Evolutionary conservation across 2,797 vertebrate genomes (phyloP).

Genomic region (Enteromius treurensis): DNA sequence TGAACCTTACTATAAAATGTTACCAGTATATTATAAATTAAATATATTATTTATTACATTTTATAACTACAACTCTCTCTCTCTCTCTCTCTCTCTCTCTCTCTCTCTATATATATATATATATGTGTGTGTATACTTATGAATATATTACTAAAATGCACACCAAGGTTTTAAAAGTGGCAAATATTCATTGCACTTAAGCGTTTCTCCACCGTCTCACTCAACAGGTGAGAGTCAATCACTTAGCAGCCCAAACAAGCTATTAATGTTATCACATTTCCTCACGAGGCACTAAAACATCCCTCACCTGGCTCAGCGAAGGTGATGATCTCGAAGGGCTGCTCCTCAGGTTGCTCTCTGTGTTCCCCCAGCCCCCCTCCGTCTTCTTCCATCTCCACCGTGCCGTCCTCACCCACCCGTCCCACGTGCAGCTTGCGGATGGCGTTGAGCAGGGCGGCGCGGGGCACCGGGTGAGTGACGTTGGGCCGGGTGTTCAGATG

Average conservation of each 20-base stretch:
- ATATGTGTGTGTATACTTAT: background rate
- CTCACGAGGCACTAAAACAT: background rate
- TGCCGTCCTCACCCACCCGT: slow-evolving; percentile 87
- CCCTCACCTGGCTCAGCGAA: slow-evolving; percentile 94
- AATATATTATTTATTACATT: background rate
- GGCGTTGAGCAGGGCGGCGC: slow-evolving; percentile 90
- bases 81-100: too few relatives aligned
- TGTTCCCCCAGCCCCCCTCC: slow-evolving; percentile 67
- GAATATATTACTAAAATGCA: background rate
- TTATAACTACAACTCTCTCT: too few relatives aligned
- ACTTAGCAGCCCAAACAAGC: slow-evolving; percentile 14
- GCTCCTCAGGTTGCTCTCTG: slow-evolving; percentile 79
- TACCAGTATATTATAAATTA: background rate
- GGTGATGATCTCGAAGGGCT: slow-evolving; percentile 92
- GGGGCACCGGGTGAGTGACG: slow-evolving; percentile 90
- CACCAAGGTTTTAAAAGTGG: background rate
- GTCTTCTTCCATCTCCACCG: slow-evolving; percentile 90
- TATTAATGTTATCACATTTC: slow-evolving; percentile 27
- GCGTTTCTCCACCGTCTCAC: background rate
- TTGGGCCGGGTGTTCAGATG: slow-evolving; percentile 93
- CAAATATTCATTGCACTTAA: background rate
- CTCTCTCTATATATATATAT: background rate
- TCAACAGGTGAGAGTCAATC: slow-evolving; percentile 26
- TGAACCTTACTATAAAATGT: background rate
- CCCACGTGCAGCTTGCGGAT: slow-evolving; percentile 92